Base-by-base conservation (phyloP, 2,797 vertebrate species). In the Triplophysa bombifrons region DNA sequence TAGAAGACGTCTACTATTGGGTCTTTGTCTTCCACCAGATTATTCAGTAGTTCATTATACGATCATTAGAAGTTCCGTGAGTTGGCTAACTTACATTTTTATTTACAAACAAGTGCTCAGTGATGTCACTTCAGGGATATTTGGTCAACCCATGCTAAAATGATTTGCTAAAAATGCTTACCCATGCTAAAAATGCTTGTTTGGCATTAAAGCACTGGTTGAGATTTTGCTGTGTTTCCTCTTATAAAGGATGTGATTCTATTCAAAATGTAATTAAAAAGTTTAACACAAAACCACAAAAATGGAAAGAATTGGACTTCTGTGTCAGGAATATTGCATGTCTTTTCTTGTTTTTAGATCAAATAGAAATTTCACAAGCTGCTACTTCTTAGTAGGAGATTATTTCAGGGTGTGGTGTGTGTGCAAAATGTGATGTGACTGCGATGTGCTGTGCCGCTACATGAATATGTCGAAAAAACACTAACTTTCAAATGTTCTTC, bases 271-370 rank as follows among this genome's bases (percentile, higher is more conserved):
- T 38, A 38, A 38, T 7, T 1, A 38, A 38, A 38, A 81, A 58
- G 10, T 41, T 11, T 11, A 58, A 6, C 25, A 71, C 19, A 69
- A 70, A 14, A 48, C 3, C 11, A 14, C 13, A 14, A 48, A 41
- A 41, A 41, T 11, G 41, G 8, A 41, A 10, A 41, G 41, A 11
- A 41, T 11, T 41, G 9, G 55, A 76, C 46, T 44, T 68, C 25
- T 56, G 64, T 74, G 30, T 74, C 71, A 74, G 69, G 64, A 63
- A 55, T 56, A 64, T 48, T 58, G 19, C 72, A 81, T 50, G 78
- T 58, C 78, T 48, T 80, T 80, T 73, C 78, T 73, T 80, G 78
- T 58, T 51, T 38, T 27, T 34, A 72, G 60, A 72, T 79, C 69
- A 80, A 73, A 80, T 66, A 51, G 41, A 73, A 72, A 80, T 58